These are phyloP conservation scores for Rhinogobio ventralis DNA, from an alignment of 2,797 vertebrate genomes.

Conservation along the genomic window DNA sequence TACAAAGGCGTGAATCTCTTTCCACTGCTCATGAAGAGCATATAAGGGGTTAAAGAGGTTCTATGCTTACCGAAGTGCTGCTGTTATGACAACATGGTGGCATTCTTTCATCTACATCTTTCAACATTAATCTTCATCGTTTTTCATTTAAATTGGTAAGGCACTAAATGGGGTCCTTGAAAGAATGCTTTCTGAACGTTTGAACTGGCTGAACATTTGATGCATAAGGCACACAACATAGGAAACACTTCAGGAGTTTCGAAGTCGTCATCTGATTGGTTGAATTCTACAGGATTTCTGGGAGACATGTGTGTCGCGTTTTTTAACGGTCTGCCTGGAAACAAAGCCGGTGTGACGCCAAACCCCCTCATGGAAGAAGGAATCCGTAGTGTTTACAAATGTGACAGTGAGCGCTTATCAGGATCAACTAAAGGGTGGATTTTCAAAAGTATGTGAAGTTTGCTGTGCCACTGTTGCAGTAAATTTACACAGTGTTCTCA, in stretches of 20 bases:
- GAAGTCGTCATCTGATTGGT: neutral
- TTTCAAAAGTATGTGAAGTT: neutral
- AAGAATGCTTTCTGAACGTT: too few relatives aligned
- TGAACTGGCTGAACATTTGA: neutral
- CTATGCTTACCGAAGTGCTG: slow-evolving; percentile 7
- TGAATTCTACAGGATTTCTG: neutral
- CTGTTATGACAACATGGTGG: slow-evolving; percentile 45
- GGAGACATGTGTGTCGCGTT: neutral
- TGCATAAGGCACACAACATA: neutral
- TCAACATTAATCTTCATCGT: slow-evolving; percentile 38
- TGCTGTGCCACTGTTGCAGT: neutral
- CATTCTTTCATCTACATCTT: slow-evolving; percentile 33
- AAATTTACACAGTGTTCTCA: neutral
- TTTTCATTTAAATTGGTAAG: slow-evolving; percentile 22
- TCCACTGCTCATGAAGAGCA: neutral
- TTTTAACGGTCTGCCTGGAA: neutral
- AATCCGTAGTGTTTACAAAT: neutral
- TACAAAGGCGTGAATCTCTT: neutral
- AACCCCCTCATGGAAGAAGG: neutral
- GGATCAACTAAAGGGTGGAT: neutral
- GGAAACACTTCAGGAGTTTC: neutral
- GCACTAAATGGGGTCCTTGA: neutral
- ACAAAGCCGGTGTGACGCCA: neutral
- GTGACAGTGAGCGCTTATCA: neutral
- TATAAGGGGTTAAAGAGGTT: neutral